A percentile compares a stretch with the other conserved stretches of the same genome.
These are phyloP conservation scores for Reinhardtius hippoglossoides DNA, from an alignment of 2,113 vertebrate genomes.

Conservation along the genomic window DNA sequence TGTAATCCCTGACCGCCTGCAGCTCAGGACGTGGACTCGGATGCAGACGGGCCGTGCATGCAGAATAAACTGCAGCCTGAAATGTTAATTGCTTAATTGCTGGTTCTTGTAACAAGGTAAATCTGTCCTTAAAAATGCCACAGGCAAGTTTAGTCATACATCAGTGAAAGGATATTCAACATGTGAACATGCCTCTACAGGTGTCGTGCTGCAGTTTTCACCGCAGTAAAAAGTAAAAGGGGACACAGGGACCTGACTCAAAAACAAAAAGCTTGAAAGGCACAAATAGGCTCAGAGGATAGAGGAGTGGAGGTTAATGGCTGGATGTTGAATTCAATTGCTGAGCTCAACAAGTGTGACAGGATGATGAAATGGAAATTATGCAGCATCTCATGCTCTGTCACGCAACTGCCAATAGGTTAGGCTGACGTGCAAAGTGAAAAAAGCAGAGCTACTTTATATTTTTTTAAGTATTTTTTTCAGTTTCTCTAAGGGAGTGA, in stretches of 20 bases:
- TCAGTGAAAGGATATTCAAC: neutral
- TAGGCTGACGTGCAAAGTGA: no score
- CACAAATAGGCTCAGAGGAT: neutral
- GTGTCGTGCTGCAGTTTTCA: no score
- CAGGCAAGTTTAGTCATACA: neutral
- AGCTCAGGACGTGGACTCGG: slow-evolving; percentile 1
- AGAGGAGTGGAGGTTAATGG: no score
- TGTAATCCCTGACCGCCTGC: slow-evolving; percentile 59
- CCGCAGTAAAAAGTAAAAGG: no score
- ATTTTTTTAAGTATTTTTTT: no score
- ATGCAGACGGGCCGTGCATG: neutral
- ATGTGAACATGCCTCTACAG: neutral
- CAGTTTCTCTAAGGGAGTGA: neutral
- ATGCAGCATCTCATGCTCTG: neutral
- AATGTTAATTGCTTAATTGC: neutral
- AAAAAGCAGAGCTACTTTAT: neutral
- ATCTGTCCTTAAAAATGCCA: neutral
- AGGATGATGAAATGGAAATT: neutral
- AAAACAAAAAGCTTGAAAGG: neutral
- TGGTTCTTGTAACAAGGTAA: neutral
- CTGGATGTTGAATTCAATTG: neutral
- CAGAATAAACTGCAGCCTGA: neutral
- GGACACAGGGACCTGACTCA: neutral
- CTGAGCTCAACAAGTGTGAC: neutral
- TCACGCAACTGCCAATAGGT: neutral